A percentile compares a stretch with the other conserved stretches of the same genome.
phyloP scores from a whole-genome alignment of 2,113 vertebrate genomes.

The Stegastes partitus region DNA sequence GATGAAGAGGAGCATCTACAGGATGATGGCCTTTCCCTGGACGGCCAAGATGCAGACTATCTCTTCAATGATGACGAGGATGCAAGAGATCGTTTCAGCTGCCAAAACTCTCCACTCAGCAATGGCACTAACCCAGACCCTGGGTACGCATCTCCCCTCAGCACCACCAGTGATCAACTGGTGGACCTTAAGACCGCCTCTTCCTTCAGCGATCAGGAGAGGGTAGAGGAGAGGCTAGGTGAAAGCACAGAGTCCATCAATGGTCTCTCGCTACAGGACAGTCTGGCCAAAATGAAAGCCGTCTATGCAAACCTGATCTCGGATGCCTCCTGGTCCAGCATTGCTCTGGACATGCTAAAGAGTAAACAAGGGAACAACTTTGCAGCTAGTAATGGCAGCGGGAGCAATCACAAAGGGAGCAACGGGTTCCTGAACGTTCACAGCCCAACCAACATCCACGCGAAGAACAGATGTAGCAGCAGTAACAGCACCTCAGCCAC shows the following conservation, averaged over 20 bases:
- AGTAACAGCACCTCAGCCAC: conserved; percentile 69
- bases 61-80: conserved; percentile 92
- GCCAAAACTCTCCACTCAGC: conserved; percentile 96
- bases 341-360: conserved; percentile 95
- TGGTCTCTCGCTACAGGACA: conserved; percentile 93
- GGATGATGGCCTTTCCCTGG: conserved; percentile 92
- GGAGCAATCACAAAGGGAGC: conserved; percentile 83
- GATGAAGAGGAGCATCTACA: conserved; percentile 91
- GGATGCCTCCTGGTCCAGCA: conserved; percentile 96
- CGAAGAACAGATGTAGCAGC: conserved; percentile 81
- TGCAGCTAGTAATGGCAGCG: conserved; percentile 73
- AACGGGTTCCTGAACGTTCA: conserved; percentile 81
- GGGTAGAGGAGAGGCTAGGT: conserved; percentile 87
- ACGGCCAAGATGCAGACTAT: conserved; percentile 92
- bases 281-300: conserved; percentile 97
- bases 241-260: conserved; percentile 86
- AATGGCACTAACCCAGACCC: conserved; percentile 96
- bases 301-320: conserved; percentile 98
- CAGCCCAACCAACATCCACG: conserved; percentile 77
- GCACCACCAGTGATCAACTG: conserved; percentile 93
- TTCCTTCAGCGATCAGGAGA: conserved; percentile 90
- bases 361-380: conserved; percentile 82
- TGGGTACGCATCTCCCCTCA: conserved; percentile 96
- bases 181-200: conserved; percentile 91
- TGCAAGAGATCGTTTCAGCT: conserved; percentile 91